These are phyloP conservation scores for Synergus gifuensis DNA, from an alignment of 2,888 invertebrate species.

Conservation along the genomic window DNA sequence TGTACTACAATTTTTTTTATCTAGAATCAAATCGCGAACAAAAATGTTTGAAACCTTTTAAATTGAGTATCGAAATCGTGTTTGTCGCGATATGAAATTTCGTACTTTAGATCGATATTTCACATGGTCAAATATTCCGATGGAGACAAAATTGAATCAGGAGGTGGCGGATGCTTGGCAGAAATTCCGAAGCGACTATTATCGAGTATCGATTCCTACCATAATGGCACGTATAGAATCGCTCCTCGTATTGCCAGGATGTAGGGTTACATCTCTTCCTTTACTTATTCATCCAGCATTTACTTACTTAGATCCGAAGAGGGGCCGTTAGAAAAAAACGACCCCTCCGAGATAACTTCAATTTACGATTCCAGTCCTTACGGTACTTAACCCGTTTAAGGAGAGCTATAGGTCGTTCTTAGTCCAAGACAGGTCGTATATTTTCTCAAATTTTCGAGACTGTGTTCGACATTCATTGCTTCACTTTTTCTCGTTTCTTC, in stretches of 20 bases:
- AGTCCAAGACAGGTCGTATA: slow-evolving; percentile 18
- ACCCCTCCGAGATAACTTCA: slow-evolving; percentile 59
- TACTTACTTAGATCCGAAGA: slow-evolving; percentile 66
- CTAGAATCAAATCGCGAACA: neutral
- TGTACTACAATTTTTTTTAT: neutral
- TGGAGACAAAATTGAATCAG: slow-evolving; percentile 21
- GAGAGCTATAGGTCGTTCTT: slow-evolving; percentile 44
- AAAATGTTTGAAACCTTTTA: neutral
- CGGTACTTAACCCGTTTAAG: slow-evolving; percentile 57
- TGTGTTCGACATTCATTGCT: slow-evolving; percentile 16
- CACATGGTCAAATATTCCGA: slow-evolving; percentile 6
- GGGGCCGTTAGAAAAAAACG: slow-evolving; percentile 57
- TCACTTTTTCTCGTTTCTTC: neutral
- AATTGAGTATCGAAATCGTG: neutral
- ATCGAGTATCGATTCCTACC: slow-evolving; percentile 21
- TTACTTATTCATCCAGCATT: slow-evolving; percentile 71
- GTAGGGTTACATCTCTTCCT: slow-evolving; percentile 35
- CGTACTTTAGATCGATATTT: neutral
- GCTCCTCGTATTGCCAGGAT: slow-evolving; percentile 9
- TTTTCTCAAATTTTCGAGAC: slow-evolving; percentile 25
- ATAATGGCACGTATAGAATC: slow-evolving; percentile 6
- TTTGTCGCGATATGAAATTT: neutral
- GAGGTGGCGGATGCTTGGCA: slow-evolving; percentile 19
- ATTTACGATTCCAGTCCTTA: slow-evolving; percentile 62
- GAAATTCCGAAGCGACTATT: slow-evolving; percentile 15